These are phyloP conservation scores for Leptopterna dolabrata DNA, from an alignment of 2,888 invertebrate species.

Conservation along the genomic window DNA sequence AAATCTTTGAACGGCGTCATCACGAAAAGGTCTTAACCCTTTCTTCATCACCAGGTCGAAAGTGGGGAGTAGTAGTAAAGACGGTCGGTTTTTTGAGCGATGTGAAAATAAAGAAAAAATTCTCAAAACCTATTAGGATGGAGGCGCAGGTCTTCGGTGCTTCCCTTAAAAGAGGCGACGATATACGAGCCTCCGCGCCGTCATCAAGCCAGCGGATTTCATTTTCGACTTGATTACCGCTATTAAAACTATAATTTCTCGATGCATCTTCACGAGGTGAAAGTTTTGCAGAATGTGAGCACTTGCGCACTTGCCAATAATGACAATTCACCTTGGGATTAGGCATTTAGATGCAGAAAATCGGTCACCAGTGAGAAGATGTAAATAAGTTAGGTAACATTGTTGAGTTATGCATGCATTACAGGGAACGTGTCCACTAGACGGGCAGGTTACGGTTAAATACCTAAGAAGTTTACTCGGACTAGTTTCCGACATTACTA, in stretches of 20 bases:
- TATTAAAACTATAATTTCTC: slow-evolving; percentile 11
- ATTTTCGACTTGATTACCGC: neutral
- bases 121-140: neutral
- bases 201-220: neutral
- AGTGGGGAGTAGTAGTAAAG: neutral
- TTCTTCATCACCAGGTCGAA: neutral
- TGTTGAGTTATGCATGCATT: no score
- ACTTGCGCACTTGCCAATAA: no score
- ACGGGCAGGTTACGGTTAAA: no score
- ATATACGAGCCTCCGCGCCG: neutral
- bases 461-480: no score
- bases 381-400: no score
- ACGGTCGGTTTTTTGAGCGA: neutral
- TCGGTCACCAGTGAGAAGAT: no score
- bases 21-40: neutral
- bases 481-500: no score
- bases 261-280: neutral
- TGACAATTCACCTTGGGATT: no score
- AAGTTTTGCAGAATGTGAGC: neutral
- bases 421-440: no score
- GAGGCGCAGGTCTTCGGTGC: neutral
- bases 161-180: slow-evolving; percentile 7
- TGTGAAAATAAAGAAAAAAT: neutral
- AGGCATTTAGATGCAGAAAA: no score
- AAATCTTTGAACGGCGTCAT: neutral